Conservation (phyloP, 2,797 vertebrate species). For the Hydrocynus forskahlii region DNA sequence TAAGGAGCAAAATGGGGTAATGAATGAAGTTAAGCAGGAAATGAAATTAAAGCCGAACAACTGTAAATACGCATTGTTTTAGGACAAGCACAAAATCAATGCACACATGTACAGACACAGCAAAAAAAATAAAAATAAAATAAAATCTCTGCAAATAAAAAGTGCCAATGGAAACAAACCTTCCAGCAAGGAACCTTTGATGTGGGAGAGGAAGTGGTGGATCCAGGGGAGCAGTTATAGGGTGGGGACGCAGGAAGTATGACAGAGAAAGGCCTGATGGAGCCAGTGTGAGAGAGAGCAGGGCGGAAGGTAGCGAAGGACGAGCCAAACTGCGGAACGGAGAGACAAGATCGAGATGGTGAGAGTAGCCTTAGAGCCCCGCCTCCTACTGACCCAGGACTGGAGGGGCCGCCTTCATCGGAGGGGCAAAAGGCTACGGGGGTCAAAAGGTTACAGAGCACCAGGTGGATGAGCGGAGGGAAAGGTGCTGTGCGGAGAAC, state of each 20-base stretch:
- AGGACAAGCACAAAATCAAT: slow-evolving; percentile 48
- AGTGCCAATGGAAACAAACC: slow-evolving; percentile 92
- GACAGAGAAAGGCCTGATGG: slow-evolving; percentile 92
- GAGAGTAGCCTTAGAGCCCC: slow-evolving; percentile 39
- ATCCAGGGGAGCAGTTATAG: slow-evolving; percentile 96
- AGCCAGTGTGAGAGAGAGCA: slow-evolving; percentile 93
- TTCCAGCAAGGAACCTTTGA: slow-evolving; percentile 99
- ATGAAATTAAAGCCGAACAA: slow-evolving; percentile 54
- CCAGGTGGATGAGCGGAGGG: background rate
- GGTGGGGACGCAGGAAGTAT: slow-evolving; percentile 88
- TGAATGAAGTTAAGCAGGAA: slow-evolving; percentile 69
- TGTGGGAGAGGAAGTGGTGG: slow-evolving; percentile 96
- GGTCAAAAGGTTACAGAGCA: background rate
- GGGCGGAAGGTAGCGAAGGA: slow-evolving; percentile 96
- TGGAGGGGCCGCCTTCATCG: slow-evolving; percentile 10
- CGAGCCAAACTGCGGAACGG: slow-evolving; percentile 88
- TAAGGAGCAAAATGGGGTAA: slow-evolving; percentile 68
- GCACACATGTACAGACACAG: slow-evolving; percentile 30
- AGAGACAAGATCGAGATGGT: slow-evolving; percentile 73
- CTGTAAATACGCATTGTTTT: slow-evolving; percentile 36
- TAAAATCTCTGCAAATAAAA: slow-evolving; percentile 64
- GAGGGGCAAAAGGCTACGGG: background rate
- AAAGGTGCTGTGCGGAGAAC: background rate
- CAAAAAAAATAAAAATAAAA: slow-evolving; percentile 1
- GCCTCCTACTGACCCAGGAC: slow-evolving; percentile 11